A percentile compares a stretch with the other conserved stretches of the same genome.
Conservation (phyloP, 2,113 vertebrate genomes). For the Hypocryptadius cinnamomeus region DNA sequence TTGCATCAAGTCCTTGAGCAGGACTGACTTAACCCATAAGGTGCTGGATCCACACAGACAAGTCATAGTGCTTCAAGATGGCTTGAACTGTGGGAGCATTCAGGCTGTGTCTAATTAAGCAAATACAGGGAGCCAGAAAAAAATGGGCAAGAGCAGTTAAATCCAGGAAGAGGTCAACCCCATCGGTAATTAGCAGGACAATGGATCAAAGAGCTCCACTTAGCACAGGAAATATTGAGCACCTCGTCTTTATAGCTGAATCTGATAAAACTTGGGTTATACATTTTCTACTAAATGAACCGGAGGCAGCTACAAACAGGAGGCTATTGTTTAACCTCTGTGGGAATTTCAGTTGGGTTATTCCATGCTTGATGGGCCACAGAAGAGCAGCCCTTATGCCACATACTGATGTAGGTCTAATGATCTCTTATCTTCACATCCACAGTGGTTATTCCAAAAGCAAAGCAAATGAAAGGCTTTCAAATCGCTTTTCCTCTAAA, state of each 20-base stretch:
- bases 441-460: neutral
- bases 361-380: constrained; percentile 27
- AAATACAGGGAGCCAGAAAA: constrained; percentile 37
- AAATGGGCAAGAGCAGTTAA: constrained; percentile 21
- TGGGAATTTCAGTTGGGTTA: constrained; percentile 10
- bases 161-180: constrained; percentile 49
- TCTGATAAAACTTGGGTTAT: constrained; percentile 55
- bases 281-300: constrained; percentile 56
- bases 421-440: constrained; percentile 48
- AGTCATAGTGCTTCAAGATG: neutral
- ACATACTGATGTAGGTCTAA: constrained; percentile 31
- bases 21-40: neutral
- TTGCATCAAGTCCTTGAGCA: neutral
- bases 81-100: constrained; percentile 33
- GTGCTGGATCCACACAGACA: neutral
- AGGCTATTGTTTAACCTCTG: constrained; percentile 28
- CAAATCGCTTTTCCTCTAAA: neutral
- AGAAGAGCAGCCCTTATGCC: constrained; percentile 11
- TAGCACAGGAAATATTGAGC: constrained; percentile 52
- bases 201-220: constrained; percentile 55
- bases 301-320: constrained; percentile 38
- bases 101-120: constrained; percentile 48
- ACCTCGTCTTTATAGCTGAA: constrained; percentile 31
- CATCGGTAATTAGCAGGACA: constrained; percentile 7
- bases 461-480: constrained; percentile 33